Evolutionary conservation across 2,888 invertebrate species (phyloP).

Genomic region (Lypha dubia): DNA sequence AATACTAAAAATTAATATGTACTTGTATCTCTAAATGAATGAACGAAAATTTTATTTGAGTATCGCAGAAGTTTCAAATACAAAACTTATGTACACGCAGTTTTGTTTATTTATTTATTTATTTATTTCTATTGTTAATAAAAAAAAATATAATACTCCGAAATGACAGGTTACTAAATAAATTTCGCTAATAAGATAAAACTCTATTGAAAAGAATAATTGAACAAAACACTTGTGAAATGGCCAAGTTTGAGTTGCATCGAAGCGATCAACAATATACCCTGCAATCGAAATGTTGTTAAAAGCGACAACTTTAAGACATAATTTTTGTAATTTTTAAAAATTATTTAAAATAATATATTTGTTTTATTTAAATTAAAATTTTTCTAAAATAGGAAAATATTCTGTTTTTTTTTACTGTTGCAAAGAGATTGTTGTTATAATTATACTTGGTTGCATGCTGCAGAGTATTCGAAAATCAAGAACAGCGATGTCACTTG

Average conservation of each 20-base stretch:
- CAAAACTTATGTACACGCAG: constrained; percentile 13
- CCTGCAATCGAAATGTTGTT: not conserved
- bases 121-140: constrained; percentile 40
- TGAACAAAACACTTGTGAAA: not conserved
- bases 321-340: too few species aligned
- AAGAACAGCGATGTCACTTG: constrained; percentile 45
- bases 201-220: constrained; percentile 15
- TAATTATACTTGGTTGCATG: not conserved
- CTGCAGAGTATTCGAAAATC: constrained; percentile 1
- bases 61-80: not conserved
- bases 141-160: not conserved
- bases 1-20: too few species aligned
- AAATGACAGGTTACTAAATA: constrained; percentile 36
- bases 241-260: not conserved
- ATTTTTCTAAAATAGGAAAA: too few species aligned
- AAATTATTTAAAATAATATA: too few species aligned
- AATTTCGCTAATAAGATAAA: constrained; percentile 40
- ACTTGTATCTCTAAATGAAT: too few species aligned
- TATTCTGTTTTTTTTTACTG: not conserved
- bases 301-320: not conserved
- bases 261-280: not conserved
- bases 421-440: not conserved
- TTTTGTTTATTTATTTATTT: constrained; percentile 50
- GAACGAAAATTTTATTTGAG: too few species aligned
- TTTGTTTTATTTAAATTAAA: too few species aligned